Base-by-base conservation (phyloP, 2,797 vertebrate species). In the Masticophis lateralis region DNA sequence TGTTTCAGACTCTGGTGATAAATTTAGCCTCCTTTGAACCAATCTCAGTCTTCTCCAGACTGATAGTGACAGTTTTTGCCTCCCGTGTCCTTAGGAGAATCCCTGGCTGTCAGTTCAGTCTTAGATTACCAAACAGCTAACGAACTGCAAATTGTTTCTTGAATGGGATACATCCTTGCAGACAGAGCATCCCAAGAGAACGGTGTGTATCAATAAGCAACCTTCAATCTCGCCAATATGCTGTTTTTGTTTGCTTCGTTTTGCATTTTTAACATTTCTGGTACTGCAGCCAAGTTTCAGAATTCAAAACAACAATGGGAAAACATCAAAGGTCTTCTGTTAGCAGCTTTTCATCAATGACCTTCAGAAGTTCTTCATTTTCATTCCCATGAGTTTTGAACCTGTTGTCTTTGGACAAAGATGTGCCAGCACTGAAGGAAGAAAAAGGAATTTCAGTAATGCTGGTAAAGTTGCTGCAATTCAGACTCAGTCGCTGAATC, bases 281-380 rank as follows among this genome's bases (percentile, higher is more conserved):
- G 88, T 66, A 32, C 6, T 25, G 51, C 93, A 63, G n/a, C 0
- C 37, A 47, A 87, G 7, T 88, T 92, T 11, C 61, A 66, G 66
- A n/a, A 86, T 90, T 83, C 32, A 57, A 93, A 92, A 61, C 43
- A 74, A 37, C 55, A 66, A 32, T 47, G 43, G 90, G 55, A 92
- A 90, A 13, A 20, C n/a, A 66, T 43, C 53, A 61, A 61, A 91
- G n/a, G 86, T 16, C 86, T 94, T 69, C 66, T 69, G 92, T 90
- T 93, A 86, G 69, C 92, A 91, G 74, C 61, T 32, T 92, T 53
- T 53, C 8, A 43, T 37, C 8, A 4, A 12, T 27, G 20, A 57
- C 47, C 37, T 43, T 32, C 13, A 28, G 11, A 79, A 4, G 11
- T 47, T 25, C 55, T 59, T 59, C 1, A 1, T 20, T 5, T 20